These are phyloP conservation scores for Raja brachyura DNA, from an alignment of 2,113 vertebrate species.

Conservation along the genomic window DNA sequence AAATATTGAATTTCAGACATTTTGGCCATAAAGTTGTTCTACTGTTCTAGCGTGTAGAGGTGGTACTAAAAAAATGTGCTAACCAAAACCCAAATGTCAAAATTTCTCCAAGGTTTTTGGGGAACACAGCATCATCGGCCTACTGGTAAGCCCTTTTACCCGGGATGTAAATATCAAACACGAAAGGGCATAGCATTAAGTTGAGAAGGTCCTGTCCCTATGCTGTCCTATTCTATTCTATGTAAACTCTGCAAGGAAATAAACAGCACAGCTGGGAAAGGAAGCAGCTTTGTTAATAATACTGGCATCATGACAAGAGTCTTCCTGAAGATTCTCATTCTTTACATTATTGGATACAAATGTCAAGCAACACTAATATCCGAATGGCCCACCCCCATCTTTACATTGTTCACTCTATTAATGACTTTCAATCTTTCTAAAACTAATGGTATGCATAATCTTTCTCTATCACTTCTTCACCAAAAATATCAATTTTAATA, in stretches of 20 bases:
- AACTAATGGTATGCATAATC: background rate
- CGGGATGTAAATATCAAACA: too few species aligned
- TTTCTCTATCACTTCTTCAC: background rate
- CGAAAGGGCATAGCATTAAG: too few species aligned
- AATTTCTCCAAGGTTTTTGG: background rate
- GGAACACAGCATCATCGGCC: background rate
- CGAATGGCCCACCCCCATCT: background rate
- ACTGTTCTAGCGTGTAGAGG: background rate
- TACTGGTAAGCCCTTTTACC: too few species aligned
- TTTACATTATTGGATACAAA: background rate
- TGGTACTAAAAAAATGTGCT: background rate
- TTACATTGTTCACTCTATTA: background rate
- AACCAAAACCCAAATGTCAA: background rate
- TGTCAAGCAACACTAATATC: background rate
- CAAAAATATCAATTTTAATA: background rate
- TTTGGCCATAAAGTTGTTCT: background rate
- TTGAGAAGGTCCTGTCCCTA: too few species aligned
- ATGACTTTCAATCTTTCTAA: background rate
- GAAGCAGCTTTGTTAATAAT: background rate
- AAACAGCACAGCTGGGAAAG: background rate
- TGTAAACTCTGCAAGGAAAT: background rate
- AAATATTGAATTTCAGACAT: background rate
- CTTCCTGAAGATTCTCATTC: background rate
- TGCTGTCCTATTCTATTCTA: too few species aligned
- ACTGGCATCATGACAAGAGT: background rate